Evolutionary conservation across 2,113 vertebrate genomes (phyloP).

Genomic region (Triplophysa dalaica): DNA sequence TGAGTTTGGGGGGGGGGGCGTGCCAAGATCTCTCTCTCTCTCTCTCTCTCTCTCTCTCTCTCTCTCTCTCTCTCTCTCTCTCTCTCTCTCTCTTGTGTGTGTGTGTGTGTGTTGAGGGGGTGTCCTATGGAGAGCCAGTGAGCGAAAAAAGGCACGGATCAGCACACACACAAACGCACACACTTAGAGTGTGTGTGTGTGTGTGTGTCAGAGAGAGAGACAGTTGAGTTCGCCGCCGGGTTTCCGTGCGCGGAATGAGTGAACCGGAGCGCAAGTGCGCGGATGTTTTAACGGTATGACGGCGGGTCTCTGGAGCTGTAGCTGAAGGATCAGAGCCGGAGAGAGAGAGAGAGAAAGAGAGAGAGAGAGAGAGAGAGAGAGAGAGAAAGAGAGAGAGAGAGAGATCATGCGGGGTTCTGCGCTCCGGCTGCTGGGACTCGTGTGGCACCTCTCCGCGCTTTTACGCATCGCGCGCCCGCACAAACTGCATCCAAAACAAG

Average conservation of each 20-base stretch:
- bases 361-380: slow-evolving; percentile 58
- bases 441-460: slow-evolving; percentile 81
- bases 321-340: slow-evolving; percentile 67
- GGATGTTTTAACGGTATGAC: slow-evolving; percentile 28
- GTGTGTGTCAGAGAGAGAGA: slow-evolving; percentile 13
- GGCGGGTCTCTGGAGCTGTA: slow-evolving; percentile 71
- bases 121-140: slow-evolving; percentile 73
- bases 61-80: not conserved
- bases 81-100: not conserved
- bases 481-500: slow-evolving; percentile 86
- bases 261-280: slow-evolving; percentile 32
- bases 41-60: not conserved
- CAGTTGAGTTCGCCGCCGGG: slow-evolving; percentile 14
- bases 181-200: slow-evolving; percentile 51
- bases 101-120: slow-evolving; percentile 62
- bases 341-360: slow-evolving; percentile 37
- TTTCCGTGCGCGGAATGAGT: slow-evolving; percentile 53
- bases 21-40: slow-evolving; percentile 6
- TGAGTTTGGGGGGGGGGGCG: slow-evolving; percentile 19
- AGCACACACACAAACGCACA: slow-evolving; percentile 62
- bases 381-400: slow-evolving; percentile 55
- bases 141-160: slow-evolving; percentile 69
- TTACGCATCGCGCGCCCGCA: slow-evolving; percentile 71
- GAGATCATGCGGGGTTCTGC: slow-evolving; percentile 77
- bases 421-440: slow-evolving; percentile 81